These are phyloP conservation scores for Glaucopsyche alexis DNA, from an alignment of 2,888 invertebrate species.

Conservation along the genomic window DNA sequence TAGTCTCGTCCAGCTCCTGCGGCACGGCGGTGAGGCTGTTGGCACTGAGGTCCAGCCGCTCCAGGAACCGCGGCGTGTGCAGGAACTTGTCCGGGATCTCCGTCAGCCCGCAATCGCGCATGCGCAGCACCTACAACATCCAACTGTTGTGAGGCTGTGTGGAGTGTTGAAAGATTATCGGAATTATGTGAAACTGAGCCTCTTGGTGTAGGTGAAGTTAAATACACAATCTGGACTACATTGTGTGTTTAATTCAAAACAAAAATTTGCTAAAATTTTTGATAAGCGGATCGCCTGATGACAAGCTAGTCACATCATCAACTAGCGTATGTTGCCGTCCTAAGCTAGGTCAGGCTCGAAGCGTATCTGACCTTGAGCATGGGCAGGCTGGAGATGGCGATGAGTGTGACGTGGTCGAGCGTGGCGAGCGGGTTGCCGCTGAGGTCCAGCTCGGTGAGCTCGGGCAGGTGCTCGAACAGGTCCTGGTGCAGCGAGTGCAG, in stretches of 20 bases:
- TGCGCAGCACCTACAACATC: constrained; percentile 80
- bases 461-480: constrained; percentile 86
- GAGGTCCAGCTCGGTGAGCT: constrained; percentile 83
- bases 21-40: constrained; percentile 83
- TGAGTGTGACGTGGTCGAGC: constrained; percentile 81
- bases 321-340: too few relatives aligned
- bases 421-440: constrained; percentile 86
- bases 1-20: constrained; percentile 79
- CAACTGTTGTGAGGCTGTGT: background rate
- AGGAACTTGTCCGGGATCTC: constrained; percentile 83
- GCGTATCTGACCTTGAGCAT: constrained; percentile 81
- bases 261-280: too few relatives aligned
- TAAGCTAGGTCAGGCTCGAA: too few relatives aligned
- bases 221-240: too few relatives aligned
- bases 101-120: constrained; percentile 83
- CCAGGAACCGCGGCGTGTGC: constrained; percentile 83
- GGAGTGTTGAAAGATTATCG: too few relatives aligned
- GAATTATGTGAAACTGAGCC: too few relatives aligned
- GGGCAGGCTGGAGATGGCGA: constrained; percentile 83
- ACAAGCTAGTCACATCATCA: too few relatives aligned
- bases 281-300: too few relatives aligned
- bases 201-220: too few relatives aligned
- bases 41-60: constrained; percentile 83
- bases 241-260: too few relatives aligned
- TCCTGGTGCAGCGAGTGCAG: constrained; percentile 85